Evolutionary conservation across 1,140 invertebrate genomes (phyloP).

Genomic region (Temnothorax longispinosus): DNA sequence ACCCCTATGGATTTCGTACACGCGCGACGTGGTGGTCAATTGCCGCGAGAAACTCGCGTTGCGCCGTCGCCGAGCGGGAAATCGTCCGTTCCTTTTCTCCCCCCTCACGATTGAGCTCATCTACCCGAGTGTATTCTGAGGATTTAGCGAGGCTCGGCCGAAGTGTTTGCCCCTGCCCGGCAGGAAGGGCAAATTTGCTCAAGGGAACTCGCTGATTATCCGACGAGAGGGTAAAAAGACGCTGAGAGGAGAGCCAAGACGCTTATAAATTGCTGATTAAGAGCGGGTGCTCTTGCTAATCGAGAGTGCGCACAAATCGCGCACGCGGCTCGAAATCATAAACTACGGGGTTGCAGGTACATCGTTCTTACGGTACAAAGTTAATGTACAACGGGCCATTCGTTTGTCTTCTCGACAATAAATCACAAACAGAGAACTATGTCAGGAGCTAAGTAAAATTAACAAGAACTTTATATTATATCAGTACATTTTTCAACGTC

Average conservation of each 20-base stretch:
- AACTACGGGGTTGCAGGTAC: not conserved
- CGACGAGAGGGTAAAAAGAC: slow-evolving; percentile 66
- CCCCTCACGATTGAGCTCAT: slow-evolving; percentile 53
- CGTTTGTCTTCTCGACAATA: not conserved
- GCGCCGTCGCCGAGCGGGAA: slow-evolving; percentile 23
- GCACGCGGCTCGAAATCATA: slow-evolving; percentile 18
- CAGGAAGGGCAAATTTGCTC: slow-evolving; percentile 69
- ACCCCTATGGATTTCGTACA: slow-evolving; percentile 59
- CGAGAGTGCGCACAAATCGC: slow-evolving; percentile 8
- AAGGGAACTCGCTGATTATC: slow-evolving; percentile 70
- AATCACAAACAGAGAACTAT: not conserved
- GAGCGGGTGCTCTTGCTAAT: slow-evolving; percentile 17
- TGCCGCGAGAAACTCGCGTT: slow-evolving; percentile 23
- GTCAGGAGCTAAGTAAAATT: not conserved
- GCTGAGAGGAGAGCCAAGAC: slow-evolving; percentile 56
- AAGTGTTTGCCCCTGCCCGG: slow-evolving; percentile 68
- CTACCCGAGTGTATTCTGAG: slow-evolving; percentile 71
- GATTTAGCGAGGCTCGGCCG: slow-evolving; percentile 70
- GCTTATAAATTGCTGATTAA: slow-evolving; percentile 73
- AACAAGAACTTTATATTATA: not conserved
- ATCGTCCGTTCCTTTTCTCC: slow-evolving; percentile 54
- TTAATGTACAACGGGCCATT: not conserved
- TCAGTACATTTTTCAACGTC: not conserved
- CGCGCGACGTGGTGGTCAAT: slow-evolving; percentile 70
- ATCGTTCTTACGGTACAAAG: not conserved